Evolutionary conservation across 2,113 vertebrate genomes (phyloP).

Genomic region (Clarias macrocephalus): DNA sequence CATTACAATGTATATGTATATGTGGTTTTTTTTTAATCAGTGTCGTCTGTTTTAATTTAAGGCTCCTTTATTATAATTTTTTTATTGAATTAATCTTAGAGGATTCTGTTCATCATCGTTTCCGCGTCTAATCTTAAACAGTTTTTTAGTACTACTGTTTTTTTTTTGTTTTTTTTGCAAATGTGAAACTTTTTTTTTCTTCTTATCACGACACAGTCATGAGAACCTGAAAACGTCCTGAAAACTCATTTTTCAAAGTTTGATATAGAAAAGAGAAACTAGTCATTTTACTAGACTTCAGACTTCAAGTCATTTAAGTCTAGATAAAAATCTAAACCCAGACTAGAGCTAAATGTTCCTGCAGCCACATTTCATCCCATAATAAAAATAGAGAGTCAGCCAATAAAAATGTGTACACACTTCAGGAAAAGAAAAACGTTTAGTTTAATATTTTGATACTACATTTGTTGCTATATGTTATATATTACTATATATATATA

Average conservation of each 20-base stretch:
- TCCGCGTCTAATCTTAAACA: background rate
- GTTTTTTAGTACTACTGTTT: too few relatives aligned
- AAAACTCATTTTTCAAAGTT: background rate
- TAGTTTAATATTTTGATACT: too few relatives aligned
- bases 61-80: background rate
- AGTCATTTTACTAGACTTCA: too few relatives aligned
- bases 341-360: background rate
- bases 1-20: background rate
- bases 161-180: background rate
- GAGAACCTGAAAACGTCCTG: too few relatives aligned
- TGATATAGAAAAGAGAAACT: background rate
- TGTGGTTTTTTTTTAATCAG: background rate
- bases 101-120: background rate
- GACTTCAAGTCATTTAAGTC: too few relatives aligned
- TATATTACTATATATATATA: too few relatives aligned
- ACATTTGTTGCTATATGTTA: too few relatives aligned
- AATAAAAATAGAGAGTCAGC: too few relatives aligned
- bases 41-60: background rate
- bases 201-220: background rate
- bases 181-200: too few relatives aligned
- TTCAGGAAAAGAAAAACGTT: too few relatives aligned
- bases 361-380: background rate
- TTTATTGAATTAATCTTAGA: background rate
- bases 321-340: too few relatives aligned
- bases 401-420: too few relatives aligned